Base-by-base conservation (phyloP, 64 coral and sea anemone species). In the Pocillopora damicornis region DNA sequence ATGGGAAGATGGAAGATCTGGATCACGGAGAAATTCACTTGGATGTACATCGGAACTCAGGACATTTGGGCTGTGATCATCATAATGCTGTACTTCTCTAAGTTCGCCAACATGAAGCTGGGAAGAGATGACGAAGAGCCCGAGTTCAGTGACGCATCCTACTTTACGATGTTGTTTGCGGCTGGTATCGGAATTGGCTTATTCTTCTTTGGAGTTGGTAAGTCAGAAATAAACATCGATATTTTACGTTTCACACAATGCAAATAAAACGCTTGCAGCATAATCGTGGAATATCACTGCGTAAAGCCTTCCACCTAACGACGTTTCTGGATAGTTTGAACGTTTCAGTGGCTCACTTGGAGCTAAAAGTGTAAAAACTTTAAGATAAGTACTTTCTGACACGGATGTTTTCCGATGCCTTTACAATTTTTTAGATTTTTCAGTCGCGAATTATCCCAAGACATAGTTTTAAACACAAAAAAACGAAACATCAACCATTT, bases 41-140 rank as follows among this genome's bases (percentile, higher is more conserved):
- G 87, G 87, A 74, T 88, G 71, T 88, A 88, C 87, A 88, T 88
- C 75, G 87, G 87, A 4, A 88, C 87, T 9, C 87, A 88, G 37
- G 75, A 88, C 60, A 76, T 79, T 15, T 88, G 87, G 87, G 87
- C 87, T 67, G 87, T 88, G 1, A 61, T 88, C 75, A 79, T 88
- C 20, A 9, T 88, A 25, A 57, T 77, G 71, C 17, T 88, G 12
- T 77, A 76, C 75, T 88, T 88, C n/a, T 77, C 87, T 25, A 88
- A 88, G 75, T 88, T 78, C 35, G 60, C 73, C 10, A 78, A 79
- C 73, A 76, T 88, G 61, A 88, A 88, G 60, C 87, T 88, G 37
- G 80, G 80, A 38, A 63, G 35, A 22, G 80, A 87, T 42, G 85
- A 87, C 20, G 85, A 87, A 5, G 71, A 87, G 14, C 85, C 85